Evolutionary conservation across 2,888 invertebrate genomes (phyloP).

Genomic region (Cylindroiulus punctatus): DNA sequence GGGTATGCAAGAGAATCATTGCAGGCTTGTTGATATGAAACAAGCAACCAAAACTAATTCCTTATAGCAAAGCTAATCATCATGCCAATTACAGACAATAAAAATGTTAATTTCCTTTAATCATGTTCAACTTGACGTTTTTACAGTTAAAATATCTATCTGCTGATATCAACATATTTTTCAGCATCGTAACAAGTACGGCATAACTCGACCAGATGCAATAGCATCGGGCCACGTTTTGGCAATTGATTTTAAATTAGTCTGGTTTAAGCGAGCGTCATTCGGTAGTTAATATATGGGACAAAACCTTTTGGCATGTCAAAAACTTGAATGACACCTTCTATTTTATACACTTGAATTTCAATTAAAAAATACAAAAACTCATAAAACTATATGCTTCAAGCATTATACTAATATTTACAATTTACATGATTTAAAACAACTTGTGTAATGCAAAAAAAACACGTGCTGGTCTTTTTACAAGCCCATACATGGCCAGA

Average conservation of each 20-base stretch:
- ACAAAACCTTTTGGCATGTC: background rate
- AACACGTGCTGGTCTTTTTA: background rate
- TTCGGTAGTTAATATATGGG: background rate
- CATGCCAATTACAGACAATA: background rate
- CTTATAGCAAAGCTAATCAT: background rate
- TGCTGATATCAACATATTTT: background rate
- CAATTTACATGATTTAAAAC: slow-evolving; percentile 39
- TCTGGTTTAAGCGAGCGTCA: background rate
- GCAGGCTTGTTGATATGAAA: too few relatives aligned
- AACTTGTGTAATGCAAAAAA: background rate
- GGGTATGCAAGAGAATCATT: too few relatives aligned
- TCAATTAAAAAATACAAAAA: slow-evolving; percentile 20
- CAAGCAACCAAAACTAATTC: too few relatives aligned
- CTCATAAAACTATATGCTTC: background rate
- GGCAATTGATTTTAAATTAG: background rate
- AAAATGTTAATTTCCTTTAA: slow-evolving; percentile 6
- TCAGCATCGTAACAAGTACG: background rate
- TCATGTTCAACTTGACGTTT: background rate
- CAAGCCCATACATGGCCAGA: background rate
- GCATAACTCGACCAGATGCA: background rate
- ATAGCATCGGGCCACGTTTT: background rate
- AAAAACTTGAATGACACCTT: background rate
- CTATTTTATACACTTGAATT: slow-evolving; percentile 13
- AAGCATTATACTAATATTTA: slow-evolving; percentile 35
- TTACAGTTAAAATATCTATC: slow-evolving; percentile 27